These are phyloP conservation scores for Lycocerus yunnanus DNA, from an alignment of 2,888 invertebrate species.

Conservation along the genomic window DNA sequence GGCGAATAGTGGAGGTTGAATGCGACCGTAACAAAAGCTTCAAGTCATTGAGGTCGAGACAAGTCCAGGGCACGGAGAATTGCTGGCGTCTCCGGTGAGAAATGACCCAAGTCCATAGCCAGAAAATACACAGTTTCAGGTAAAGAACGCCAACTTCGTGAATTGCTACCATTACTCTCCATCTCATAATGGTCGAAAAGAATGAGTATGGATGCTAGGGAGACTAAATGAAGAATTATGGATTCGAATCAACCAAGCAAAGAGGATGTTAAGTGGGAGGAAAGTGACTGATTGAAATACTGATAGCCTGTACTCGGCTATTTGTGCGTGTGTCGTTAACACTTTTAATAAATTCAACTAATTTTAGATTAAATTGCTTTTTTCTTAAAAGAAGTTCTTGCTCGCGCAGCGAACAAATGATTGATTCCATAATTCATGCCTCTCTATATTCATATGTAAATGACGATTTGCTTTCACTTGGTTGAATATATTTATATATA, in stretches of 20 bases:
- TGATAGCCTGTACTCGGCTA: constrained; percentile 6
- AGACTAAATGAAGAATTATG: constrained; percentile 55
- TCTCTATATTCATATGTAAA: constrained; percentile 42
- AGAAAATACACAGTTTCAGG: constrained; percentile 36
- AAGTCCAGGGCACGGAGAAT: constrained; percentile 45
- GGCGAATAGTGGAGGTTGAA: constrained; percentile 44
- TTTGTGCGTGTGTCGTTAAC: constrained; percentile 13
- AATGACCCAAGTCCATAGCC: constrained; percentile 47
- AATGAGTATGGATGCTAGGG: constrained; percentile 41
- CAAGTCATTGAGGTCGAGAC: constrained; percentile 46
- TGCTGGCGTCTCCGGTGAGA: constrained; percentile 53
- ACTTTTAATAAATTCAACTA: constrained; percentile 8
- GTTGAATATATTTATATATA: constrained; percentile 41
- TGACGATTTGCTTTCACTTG: constrained; percentile 36
- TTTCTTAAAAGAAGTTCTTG: background rate
- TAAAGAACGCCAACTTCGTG: constrained; percentile 46
- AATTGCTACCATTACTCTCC: constrained; percentile 55
- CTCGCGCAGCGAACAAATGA: constrained; percentile 38
- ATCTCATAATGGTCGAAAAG: constrained; percentile 42
- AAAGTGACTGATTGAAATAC: constrained; percentile 32
- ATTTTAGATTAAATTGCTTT: constrained; percentile 4
- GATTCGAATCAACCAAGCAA: constrained; percentile 49
- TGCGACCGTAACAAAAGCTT: constrained; percentile 46
- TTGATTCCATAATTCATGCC: constrained; percentile 45
- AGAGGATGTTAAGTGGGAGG: constrained; percentile 50